A percentile compares a stretch with the other conserved stretches of the same genome.
These are phyloP conservation scores for Temnothorax longispinosus DNA, from an alignment of 1,140 invertebrate species.

Conservation along the genomic window DNA sequence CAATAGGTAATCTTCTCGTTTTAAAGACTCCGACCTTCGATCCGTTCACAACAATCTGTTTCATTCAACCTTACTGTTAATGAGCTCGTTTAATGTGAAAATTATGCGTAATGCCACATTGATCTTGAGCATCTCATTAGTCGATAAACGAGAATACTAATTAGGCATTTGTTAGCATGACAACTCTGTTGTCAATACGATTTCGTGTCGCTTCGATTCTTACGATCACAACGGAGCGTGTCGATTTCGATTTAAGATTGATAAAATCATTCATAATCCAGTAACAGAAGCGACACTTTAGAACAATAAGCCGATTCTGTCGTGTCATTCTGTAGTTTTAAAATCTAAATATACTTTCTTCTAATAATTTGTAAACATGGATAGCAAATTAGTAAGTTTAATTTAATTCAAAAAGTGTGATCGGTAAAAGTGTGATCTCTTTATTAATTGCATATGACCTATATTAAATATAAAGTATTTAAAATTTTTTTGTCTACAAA, in stretches of 20 bases:
- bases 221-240: not conserved
- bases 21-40: slow-evolving; percentile 36
- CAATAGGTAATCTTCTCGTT: slow-evolving; percentile 49
- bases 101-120: slow-evolving; percentile 18
- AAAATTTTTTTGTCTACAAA: not conserved
- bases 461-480: not conserved
- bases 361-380: not conserved
- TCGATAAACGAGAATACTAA: slow-evolving; percentile 55
- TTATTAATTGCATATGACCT: not conserved
- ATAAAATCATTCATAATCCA: not conserved
- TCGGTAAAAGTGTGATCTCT: not conserved
- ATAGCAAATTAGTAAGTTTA: not conserved
- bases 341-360: not conserved
- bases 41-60: not conserved
- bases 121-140: not conserved
- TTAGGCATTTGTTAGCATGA: slow-evolving; percentile 70
- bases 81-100: slow-evolving; percentile 3
- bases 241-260: slow-evolving; percentile 18
- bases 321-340: not conserved
- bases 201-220: slow-evolving; percentile 21
- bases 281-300: not conserved
- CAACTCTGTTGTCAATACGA: slow-evolving; percentile 74
- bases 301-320: not conserved
- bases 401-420: not conserved
- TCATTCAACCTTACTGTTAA: slow-evolving; percentile 48